Conservation (phyloP, 1,140 invertebrate species). For the Heliconius hewitsoni region DNA sequence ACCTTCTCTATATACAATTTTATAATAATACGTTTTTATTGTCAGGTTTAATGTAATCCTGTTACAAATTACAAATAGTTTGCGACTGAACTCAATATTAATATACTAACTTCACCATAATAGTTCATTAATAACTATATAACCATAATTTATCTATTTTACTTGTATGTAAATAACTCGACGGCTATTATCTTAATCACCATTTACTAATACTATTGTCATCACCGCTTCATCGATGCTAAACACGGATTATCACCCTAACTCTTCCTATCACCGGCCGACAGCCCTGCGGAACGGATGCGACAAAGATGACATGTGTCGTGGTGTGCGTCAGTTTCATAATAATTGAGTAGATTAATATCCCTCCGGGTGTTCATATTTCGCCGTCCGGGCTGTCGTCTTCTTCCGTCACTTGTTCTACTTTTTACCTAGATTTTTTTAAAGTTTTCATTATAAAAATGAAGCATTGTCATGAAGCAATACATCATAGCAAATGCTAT, state of each 20-base stretch:
- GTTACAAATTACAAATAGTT: too few relatives aligned
- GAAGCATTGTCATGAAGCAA: too few relatives aligned
- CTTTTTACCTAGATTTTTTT: neutral
- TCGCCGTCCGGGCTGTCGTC: constrained; percentile 57
- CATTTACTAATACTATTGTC: neutral
- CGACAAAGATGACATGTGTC: constrained; percentile 67
- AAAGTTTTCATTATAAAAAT: neutral
- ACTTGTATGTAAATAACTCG: neutral
- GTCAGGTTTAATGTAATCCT: too few relatives aligned
- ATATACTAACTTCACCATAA: too few relatives aligned
- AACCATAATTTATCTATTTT: too few relatives aligned
- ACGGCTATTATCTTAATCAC: neutral
- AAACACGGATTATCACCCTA: constrained; percentile 8
- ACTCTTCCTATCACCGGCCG: constrained; percentile 31
- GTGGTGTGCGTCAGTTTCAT: constrained; percentile 71
- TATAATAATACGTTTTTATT: too few relatives aligned
- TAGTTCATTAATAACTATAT: too few relatives aligned
- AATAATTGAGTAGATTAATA: constrained; percentile 80
- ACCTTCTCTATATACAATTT: too few relatives aligned
- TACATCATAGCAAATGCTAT: too few relatives aligned
- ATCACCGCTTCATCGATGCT: neutral
- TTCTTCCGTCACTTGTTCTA: constrained; percentile 38
- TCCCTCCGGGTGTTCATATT: constrained; percentile 72
- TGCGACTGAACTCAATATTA: too few relatives aligned
- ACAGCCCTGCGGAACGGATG: constrained; percentile 63